Conservation (phyloP, 2,888 invertebrate genomes). For the Eucera pruinosa region DNA sequence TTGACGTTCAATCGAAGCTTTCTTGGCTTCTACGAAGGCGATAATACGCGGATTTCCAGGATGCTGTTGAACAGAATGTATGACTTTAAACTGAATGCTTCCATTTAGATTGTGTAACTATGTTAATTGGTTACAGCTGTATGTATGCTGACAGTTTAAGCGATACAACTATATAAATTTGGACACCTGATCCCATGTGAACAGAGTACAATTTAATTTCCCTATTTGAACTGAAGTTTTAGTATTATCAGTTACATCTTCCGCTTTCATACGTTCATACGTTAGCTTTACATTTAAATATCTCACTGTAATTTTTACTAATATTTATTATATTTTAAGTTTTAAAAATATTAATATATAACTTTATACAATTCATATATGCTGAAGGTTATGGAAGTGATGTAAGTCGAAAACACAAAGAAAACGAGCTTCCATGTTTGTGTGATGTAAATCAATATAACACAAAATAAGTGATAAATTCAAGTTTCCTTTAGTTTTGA, state of each 20-base stretch:
- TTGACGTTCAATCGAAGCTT: slow-evolving; percentile 8
- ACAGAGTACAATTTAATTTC: neutral
- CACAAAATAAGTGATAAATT: no score
- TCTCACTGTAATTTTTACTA: no score
- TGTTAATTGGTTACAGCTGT: slow-evolving; percentile 50
- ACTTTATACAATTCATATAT: no score
- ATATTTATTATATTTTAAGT: no score
- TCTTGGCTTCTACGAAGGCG: slow-evolving; percentile 36
- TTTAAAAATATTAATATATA: no score
- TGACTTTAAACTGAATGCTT: slow-evolving; percentile 39
- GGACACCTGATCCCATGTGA: slow-evolving; percentile 4
- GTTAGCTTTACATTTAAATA: no score
- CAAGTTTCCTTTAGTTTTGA: no score
- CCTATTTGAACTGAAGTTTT: neutral
- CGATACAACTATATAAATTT: slow-evolving; percentile 4
- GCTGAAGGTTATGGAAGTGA: no score
- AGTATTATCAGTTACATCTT: neutral
- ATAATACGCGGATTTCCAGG: slow-evolving; percentile 47
- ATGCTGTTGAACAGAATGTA: slow-evolving; percentile 19
- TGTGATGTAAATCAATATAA: no score
- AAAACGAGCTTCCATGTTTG: no score
- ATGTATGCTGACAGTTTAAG: neutral
- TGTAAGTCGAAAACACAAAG: no score
- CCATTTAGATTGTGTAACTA: slow-evolving; percentile 35
- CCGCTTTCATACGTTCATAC: neutral